Base-by-base conservation (phyloP, 1,140 invertebrate species). In the Dryas iulia region DNA sequence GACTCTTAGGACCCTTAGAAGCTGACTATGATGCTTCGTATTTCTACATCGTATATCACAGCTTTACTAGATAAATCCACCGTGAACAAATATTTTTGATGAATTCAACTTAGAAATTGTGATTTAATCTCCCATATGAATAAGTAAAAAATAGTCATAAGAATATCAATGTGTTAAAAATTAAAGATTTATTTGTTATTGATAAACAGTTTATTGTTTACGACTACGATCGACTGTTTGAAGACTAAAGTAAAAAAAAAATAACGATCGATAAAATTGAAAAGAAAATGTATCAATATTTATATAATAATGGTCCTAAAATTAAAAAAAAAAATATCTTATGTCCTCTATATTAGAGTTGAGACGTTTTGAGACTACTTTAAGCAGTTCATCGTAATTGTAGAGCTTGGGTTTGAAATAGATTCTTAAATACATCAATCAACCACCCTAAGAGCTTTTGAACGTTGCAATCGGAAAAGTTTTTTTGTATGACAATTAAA, bases 371-470 rank as follows among this genome's bases (percentile, higher is more conserved):
- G 3, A 28, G 26, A 2, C 6, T 28, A 28, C 6, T n/a, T 3
- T 28, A 6, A 6, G 6, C 26, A 3, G 26, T 6, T 6, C 26
- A 28, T 28, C 26, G 26, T 28, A 28, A 3, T 28, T 28, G 81
- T 78, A 71, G 76, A 86, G 82, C 87, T 87, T 87, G 76, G 87
- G 82, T 87, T 87, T 87, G 83, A 87, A 88, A 90, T 88, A 88
- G 81, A 65, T 74, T 80, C 63, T n/a, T 23, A 60, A 4, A 52
- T 8, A 6, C 8, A 47, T 47, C 7, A 0, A 1, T 2, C 7
- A 1, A 8, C 39, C 39, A 18, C 26, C 26, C 26, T 3, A 28
- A 28, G 26, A 21, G n/a, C n/a, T n/a, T n/a, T n/a, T n/a, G 2
- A 10, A 21, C 21, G 6, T 47, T 21, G 18, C 6, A 18, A 47